Evolutionary conservation across 1,140 invertebrate genomes (phyloP), one percentile per base, ranked within the genome.

Genomic region (Neodiprion lecontei): DNA sequence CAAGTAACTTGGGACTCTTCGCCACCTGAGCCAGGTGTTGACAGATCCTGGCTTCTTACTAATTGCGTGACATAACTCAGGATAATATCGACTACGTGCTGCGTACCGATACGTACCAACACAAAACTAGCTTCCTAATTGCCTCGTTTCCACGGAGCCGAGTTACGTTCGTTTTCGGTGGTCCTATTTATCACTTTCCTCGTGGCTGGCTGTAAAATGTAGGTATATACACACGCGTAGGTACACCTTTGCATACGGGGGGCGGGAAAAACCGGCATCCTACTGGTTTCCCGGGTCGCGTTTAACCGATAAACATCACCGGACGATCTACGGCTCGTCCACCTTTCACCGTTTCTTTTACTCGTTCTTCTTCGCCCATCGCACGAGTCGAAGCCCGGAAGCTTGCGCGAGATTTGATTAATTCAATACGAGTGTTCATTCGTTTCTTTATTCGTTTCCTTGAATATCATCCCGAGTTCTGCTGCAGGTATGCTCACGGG

Each of bases 11-110:
- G 53, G 28, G n/a, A 61, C 53, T 61, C 53, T 61, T 5, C n/a
- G 8, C 53, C 53, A 61, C 53, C 53, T 61, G 53, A 61, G 53
- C 50, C 53, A 61, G 53, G 53, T 61, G 53, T 61, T 61, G 53
- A 61, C 53, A 61, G 53, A 8, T 9, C n/a, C 53, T 12, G 53
- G 53, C 53, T 61, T 17, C n/a, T 61, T 61, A 61, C 53, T 61
- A 61, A 61, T 61, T 61, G 53, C 53, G 53, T 61, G 53, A 61
- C 53, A 61, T 61, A 61, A 61, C 4, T 61, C 53, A 61, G 53
- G 53, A 61, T 61, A 11, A 61, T 61, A 61, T 61, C 53, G 53
- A 61, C 53, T 61, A 61, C 53, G 53, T 7, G 4, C 11, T 61
- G n/a, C 53, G 53, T 17, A 12, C 11, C 4, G 11, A 61, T 61